phyloP scores from a whole-genome alignment of 1,140 invertebrate species.

The Tribolium madens region DNA sequence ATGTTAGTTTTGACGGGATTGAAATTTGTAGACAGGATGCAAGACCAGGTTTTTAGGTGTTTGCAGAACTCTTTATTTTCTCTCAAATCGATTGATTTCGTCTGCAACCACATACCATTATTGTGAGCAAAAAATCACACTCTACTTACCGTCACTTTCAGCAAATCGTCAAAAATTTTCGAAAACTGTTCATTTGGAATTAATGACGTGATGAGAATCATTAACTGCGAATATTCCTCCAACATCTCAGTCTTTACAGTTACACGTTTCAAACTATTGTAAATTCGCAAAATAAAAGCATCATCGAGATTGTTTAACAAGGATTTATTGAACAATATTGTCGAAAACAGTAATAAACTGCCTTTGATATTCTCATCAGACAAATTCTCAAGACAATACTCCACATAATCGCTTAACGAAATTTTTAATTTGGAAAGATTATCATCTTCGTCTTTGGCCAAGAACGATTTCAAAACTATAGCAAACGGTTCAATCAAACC shows the following conservation, averaged over 20 bases:
- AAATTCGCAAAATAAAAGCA: slow-evolving; percentile 54
- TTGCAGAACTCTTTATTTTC: slow-evolving; percentile 45
- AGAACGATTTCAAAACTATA: slow-evolving; percentile 38
- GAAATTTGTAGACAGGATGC: slow-evolving; percentile 52
- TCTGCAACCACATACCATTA: slow-evolving; percentile 8
- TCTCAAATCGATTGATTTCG: slow-evolving; percentile 27
- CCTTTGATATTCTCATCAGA: slow-evolving; percentile 44
- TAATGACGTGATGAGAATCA: slow-evolving; percentile 54
- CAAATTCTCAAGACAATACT: slow-evolving; percentile 45
- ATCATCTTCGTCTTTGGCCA: slow-evolving; percentile 46
- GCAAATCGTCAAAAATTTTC: slow-evolving; percentile 50
- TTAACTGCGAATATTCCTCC: slow-evolving; percentile 56
- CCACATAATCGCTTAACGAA: slow-evolving; percentile 41
- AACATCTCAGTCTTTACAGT: slow-evolving; percentile 25
- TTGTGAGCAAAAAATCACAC: no score
- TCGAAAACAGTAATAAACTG: slow-evolving; percentile 53
- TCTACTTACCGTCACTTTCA: slow-evolving; percentile 50
- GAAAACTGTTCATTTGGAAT: slow-evolving; percentile 59
- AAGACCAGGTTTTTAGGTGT: slow-evolving; percentile 53
- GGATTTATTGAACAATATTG: slow-evolving; percentile 56
- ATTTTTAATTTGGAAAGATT: slow-evolving; percentile 32
- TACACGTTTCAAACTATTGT: slow-evolving; percentile 54
- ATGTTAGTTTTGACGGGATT: slow-evolving; percentile 57
- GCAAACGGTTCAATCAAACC: slow-evolving; percentile 45
- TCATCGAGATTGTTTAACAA: slow-evolving; percentile 48